These are phyloP conservation scores for Dryas iulia DNA, from an alignment of 1,140 invertebrate species.

Conservation along the genomic window DNA sequence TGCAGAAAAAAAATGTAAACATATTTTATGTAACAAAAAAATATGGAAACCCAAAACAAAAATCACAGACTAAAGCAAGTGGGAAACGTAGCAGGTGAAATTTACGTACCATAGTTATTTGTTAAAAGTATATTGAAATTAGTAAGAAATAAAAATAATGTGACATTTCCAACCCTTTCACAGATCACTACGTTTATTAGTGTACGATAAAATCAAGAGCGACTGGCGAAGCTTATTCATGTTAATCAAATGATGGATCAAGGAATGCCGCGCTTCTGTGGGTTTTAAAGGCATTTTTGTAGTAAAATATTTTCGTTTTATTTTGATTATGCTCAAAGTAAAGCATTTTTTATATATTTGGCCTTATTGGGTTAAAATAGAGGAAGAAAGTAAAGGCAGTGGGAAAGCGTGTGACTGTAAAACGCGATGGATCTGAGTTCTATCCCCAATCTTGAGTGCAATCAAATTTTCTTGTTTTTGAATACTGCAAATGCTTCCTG, in stretches of 20 bases:
- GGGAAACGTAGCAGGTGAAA: neutral
- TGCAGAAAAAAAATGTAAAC: no score
- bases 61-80: neutral
- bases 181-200: conserved; percentile 1
- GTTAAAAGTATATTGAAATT: neutral
- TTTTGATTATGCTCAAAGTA: neutral
- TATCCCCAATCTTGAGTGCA: no score
- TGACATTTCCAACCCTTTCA: neutral
- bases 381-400: no score
- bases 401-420: no score
- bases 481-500: no score
- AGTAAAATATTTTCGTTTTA: neutral
- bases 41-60: neutral
- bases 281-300: neutral
- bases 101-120: neutral
- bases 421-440: no score
- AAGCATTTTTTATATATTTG: neutral
- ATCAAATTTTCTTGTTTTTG: no score
- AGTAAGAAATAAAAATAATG: neutral
- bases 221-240: neutral
- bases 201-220: conserved; percentile 8
- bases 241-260: conserved; percentile 7
- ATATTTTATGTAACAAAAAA: no score
- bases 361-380: neutral
- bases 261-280: conserved; percentile 13